These are phyloP conservation scores for Diachrysia chrysitis DNA, from an alignment of 2,888 invertebrate genomes.

Conservation along the genomic window DNA sequence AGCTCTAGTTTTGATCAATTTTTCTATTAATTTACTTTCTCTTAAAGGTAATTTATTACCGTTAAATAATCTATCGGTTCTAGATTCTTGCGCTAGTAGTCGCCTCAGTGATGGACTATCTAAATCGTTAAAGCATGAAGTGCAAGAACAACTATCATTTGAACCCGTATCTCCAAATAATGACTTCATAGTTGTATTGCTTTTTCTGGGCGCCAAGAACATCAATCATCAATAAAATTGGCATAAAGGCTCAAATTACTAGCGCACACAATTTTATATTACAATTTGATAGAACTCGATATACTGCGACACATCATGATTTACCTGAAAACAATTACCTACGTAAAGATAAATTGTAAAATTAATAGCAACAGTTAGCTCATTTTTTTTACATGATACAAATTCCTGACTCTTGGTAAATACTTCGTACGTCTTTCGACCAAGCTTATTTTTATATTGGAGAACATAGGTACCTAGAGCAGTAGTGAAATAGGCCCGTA, in stretches of 20 bases:
- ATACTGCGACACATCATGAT: slow-evolving; percentile 47
- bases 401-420: too few species aligned
- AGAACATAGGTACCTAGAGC: too few species aligned
- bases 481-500: too few species aligned
- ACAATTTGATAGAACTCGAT: slow-evolving; percentile 31
- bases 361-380: too few species aligned
- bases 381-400: too few species aligned
- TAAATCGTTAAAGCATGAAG: slow-evolving; percentile 67
- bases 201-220: slow-evolving; percentile 42
- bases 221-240: slow-evolving; percentile 28
- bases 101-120: slow-evolving; percentile 63
- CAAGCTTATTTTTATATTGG: too few species aligned
- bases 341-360: not conserved
- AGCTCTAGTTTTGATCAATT: slow-evolving; percentile 73
- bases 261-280: slow-evolving; percentile 47
- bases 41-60: slow-evolving; percentile 68
- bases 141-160: slow-evolving; percentile 68
- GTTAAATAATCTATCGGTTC: slow-evolving; percentile 67
- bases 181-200: slow-evolving; percentile 66
- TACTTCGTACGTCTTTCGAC: too few species aligned
- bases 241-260: slow-evolving; percentile 33
- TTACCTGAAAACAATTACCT: slow-evolving; percentile 51
- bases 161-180: slow-evolving; percentile 48
- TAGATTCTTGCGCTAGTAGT: slow-evolving; percentile 62
- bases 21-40: slow-evolving; percentile 71